Percentiles rank a stretch among this genome's conserved stretches.
These are phyloP conservation scores for Sciurus vulgaris DNA, from an alignment of 2,797 vertebrate genomes.

Conservation along the genomic window DNA sequence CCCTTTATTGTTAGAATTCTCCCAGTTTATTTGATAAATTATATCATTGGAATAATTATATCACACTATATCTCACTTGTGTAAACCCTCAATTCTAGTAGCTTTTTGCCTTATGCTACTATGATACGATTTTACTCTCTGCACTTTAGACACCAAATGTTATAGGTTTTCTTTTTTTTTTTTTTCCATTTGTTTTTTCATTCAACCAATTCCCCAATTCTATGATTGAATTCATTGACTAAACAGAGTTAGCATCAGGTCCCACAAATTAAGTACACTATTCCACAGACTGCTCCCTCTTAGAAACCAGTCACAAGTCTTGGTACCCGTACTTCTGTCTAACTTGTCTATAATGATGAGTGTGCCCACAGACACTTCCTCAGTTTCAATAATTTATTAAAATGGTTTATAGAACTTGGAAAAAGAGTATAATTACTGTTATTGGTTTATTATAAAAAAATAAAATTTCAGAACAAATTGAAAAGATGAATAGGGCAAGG, in stretches of 20 bases:
- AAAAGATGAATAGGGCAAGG: background rate
- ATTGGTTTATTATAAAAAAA: background rate
- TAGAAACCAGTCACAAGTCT: background rate
- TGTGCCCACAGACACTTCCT: background rate
- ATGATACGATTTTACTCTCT: background rate
- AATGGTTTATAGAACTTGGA: background rate
- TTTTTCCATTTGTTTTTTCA: background rate
- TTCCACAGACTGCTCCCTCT: background rate
- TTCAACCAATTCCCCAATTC: background rate
- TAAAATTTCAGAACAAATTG: background rate
- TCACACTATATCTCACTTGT: constrained; percentile 11
- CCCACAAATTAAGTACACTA: background rate
- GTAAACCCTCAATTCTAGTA: background rate
- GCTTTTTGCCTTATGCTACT: background rate
- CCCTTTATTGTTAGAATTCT: constrained; percentile 38
- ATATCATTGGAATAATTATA: background rate
- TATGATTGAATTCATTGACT: background rate
- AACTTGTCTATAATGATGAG: background rate
- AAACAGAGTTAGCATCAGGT: background rate
- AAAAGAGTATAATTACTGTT: background rate
- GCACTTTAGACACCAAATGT: background rate
- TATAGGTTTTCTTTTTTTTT: background rate
- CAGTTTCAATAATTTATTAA: background rate
- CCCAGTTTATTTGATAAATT: constrained; percentile 32
- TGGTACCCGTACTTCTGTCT: background rate